phyloP scores from a whole-genome alignment of 2,888 invertebrate genomes.

The Pyralis farinalis region DNA sequence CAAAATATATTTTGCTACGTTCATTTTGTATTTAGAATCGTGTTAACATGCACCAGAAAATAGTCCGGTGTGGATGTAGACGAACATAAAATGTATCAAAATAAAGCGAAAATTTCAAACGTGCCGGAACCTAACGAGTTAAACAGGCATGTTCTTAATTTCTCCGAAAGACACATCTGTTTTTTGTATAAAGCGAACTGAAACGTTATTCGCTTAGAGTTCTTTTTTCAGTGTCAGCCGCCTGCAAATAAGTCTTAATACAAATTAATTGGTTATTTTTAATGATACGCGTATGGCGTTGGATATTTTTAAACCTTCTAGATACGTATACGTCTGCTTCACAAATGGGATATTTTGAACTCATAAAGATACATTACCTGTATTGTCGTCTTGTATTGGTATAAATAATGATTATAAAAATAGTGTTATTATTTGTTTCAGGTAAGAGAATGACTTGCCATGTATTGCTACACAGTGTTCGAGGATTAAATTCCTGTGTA shows the following conservation, averaged over 20 bases:
- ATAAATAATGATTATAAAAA: no score
- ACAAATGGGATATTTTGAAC: constrained; percentile 34
- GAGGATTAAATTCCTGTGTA: no score
- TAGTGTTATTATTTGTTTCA: constrained; percentile 36
- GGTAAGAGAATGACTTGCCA: constrained; percentile 27
- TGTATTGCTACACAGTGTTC: no score
- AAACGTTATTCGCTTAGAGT: constrained; percentile 23
- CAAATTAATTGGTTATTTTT: constrained; percentile 54
- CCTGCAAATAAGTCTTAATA: constrained; percentile 43
- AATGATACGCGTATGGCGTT: constrained; percentile 50
- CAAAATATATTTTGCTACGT: not conserved
- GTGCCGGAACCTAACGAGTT: constrained; percentile 48
- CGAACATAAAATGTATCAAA: constrained; percentile 26
- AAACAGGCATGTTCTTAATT: constrained; percentile 44
- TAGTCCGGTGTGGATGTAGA: constrained; percentile 10
- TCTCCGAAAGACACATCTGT: constrained; percentile 32
- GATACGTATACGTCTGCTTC: constrained; percentile 38
- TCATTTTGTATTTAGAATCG: not conserved
- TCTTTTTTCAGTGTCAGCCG: constrained; percentile 25
- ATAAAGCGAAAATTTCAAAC: constrained; percentile 50
- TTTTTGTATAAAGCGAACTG: constrained; percentile 19
- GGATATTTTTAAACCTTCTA: constrained; percentile 62
- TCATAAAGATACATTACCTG: not conserved
- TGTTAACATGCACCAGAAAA: not conserved
- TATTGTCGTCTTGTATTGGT: no score